Evolutionary conservation across 1,140 invertebrate genomes (phyloP).

Genomic region (Drosophila cardini): DNA sequence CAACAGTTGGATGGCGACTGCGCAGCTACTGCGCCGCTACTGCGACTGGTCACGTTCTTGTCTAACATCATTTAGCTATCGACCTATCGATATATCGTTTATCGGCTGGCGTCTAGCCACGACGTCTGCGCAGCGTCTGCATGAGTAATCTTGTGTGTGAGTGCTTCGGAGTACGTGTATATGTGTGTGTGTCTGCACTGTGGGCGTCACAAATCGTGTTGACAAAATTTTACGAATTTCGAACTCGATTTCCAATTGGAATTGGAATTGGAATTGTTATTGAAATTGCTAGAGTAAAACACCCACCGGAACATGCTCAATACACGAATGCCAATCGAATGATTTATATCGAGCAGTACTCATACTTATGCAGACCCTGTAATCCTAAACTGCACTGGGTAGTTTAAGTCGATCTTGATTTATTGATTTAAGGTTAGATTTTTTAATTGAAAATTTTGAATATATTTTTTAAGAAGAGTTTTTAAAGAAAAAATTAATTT

Average conservation of each 20-base stretch:
- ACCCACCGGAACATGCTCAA: slow-evolving; percentile 26
- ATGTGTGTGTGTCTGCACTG: neutral
- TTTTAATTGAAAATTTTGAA: too few species aligned
- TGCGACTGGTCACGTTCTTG: slow-evolving; percentile 21
- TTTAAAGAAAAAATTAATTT: too few species aligned
- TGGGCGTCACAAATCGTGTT: slow-evolving; percentile 13
- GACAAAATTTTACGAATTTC: slow-evolving; percentile 24
- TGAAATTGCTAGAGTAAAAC: slow-evolving; percentile 22
- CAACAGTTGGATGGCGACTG: too few species aligned
- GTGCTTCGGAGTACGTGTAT: too few species aligned
- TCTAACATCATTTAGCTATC: slow-evolving; percentile 3
- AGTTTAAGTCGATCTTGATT: too few species aligned
- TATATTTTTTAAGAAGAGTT: too few species aligned
- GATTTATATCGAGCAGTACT: slow-evolving; percentile 30
- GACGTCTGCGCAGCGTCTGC: slow-evolving; percentile 52
- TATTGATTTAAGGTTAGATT: too few species aligned
- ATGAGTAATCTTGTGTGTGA: slow-evolving; percentile 38
- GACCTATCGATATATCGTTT: slow-evolving; percentile 15
- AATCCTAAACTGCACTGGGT: too few species aligned
- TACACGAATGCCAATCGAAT: slow-evolving; percentile 26
- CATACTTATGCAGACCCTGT: neutral
- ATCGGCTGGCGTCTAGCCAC: slow-evolving; percentile 41
- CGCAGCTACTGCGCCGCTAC: neutral
- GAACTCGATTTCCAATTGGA: neutral
- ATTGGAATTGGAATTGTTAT: slow-evolving; percentile 13